Percentiles rank a stretch among this genome's conserved stretches.
phyloP scores from a whole-genome alignment of 1,140 invertebrate species.

The Chironomus striatipennis region DNA sequence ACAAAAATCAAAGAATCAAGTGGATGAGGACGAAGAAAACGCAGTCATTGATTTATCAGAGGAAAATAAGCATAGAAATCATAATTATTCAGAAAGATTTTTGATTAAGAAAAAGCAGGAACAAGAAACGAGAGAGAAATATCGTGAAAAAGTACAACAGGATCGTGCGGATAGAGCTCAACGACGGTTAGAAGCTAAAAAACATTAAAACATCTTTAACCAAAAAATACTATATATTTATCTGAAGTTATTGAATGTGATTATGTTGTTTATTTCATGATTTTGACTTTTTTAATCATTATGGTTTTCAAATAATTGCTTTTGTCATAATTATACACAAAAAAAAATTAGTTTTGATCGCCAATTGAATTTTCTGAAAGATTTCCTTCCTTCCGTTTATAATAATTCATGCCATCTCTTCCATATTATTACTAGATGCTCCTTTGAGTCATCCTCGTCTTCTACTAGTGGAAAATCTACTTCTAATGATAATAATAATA shows the following conservation, averaged over 20 bases:
- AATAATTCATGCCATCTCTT: neutral
- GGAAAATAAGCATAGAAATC: neutral
- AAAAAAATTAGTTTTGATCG: too few relatives aligned
- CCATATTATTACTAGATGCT: neutral
- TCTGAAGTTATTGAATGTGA: conserved; percentile 11
- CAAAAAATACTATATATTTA: neutral
- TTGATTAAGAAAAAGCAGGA: neutral
- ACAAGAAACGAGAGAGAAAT: neutral
- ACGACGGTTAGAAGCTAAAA: conserved; percentile 19
- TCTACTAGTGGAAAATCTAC: neutral
- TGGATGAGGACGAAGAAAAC: too few relatives aligned
- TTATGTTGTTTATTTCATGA: conserved; percentile 9
- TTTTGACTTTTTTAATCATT: neutral
- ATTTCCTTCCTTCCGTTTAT: neutral
- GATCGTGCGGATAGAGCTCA: neutral
- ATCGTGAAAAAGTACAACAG: neutral
- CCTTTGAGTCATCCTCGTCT: neutral
- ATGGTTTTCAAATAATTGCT: neutral
- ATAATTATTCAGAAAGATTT: neutral
- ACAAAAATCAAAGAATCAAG: conserved; percentile 28
- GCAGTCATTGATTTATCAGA: too few relatives aligned
- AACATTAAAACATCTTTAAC: neutral
- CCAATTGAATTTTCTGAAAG: neutral
- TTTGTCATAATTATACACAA: too few relatives aligned
- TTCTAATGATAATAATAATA: neutral